Percentiles rank a stretch among this genome's conserved stretches.
phyloP scores from a whole-genome alignment of 2,113 vertebrate genomes.

The Orycteropus afer region DNA sequence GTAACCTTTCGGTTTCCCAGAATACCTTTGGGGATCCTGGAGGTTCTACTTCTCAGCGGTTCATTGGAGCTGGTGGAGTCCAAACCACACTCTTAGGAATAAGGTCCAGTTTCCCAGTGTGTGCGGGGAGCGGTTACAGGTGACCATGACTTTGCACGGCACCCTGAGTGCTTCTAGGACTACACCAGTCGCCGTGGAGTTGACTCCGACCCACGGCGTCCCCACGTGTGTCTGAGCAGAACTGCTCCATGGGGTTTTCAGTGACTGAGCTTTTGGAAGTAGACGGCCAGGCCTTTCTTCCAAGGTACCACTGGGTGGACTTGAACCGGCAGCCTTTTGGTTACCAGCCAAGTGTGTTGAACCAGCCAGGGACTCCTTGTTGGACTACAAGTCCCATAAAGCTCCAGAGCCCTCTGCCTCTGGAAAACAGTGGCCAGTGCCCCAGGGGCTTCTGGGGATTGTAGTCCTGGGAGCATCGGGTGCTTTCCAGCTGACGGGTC shows the following conservation, averaged over 20 bases:
- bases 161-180: not conserved
- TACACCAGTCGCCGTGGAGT: not conserved
- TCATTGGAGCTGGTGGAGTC: not conserved
- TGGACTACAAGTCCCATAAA: not conserved
- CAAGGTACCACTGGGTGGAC: not conserved
- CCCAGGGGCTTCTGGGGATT: not conserved
- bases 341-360: not conserved
- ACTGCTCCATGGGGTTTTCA: not conserved
- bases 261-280: not conserved
- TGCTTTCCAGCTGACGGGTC: not conserved
- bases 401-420: not conserved
- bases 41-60: not conserved
- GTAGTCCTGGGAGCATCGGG: not conserved
- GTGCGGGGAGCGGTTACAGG: not conserved
- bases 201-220: not conserved
- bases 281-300: not conserved
- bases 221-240: not conserved
- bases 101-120: not conserved
- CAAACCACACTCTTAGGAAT: not conserved
- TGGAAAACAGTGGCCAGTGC: not conserved
- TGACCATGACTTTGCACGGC: not conserved
- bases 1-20: not conserved
- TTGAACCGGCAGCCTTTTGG: not conserved
- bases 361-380: not conserved
- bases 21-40: not conserved